Evolutionary conservation across 2,797 vertebrate genomes (phyloP).

Genomic region (Microhierax caerulescens): DNA sequence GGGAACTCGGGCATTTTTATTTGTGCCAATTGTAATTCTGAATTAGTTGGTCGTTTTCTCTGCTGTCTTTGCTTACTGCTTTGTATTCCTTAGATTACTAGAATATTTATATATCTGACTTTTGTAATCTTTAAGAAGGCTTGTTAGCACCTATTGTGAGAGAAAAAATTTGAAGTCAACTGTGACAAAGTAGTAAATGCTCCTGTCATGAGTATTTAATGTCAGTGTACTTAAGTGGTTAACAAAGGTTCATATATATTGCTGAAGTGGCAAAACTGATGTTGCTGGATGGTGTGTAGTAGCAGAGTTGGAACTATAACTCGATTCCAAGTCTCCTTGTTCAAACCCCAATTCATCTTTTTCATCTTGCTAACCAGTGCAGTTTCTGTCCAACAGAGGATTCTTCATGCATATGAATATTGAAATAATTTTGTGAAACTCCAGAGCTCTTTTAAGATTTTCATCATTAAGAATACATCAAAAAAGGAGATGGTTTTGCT

Average conservation of each 20-base stretch:
- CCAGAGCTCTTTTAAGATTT: not conserved
- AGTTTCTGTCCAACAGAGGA: not conserved
- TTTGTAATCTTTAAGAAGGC: not conserved
- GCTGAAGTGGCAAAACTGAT: not conserved
- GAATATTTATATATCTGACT: not conserved
- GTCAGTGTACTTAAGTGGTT: not conserved
- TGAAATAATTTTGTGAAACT: not conserved
- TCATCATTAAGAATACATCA: constrained; percentile 14
- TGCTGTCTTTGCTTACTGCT: not conserved
- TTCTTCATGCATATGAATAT: not conserved
- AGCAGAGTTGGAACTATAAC: not conserved
- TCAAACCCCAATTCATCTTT: not conserved
- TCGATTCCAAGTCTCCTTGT: not conserved
- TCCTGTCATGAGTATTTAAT: not conserved
- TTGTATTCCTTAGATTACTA: not conserved
- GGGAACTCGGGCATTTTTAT: not conserved
- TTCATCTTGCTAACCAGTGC: not conserved
- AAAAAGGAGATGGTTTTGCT: constrained; percentile 10
- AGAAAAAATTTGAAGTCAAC: not conserved
- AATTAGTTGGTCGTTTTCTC: not conserved
- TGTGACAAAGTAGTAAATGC: not conserved
- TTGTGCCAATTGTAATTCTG: not conserved
- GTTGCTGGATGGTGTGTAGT: not conserved
- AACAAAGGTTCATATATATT: not conserved
- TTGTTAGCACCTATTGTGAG: not conserved